Evolutionary conservation across 2,888 invertebrate species (phyloP).

Genomic region (Seira ritae): DNA sequence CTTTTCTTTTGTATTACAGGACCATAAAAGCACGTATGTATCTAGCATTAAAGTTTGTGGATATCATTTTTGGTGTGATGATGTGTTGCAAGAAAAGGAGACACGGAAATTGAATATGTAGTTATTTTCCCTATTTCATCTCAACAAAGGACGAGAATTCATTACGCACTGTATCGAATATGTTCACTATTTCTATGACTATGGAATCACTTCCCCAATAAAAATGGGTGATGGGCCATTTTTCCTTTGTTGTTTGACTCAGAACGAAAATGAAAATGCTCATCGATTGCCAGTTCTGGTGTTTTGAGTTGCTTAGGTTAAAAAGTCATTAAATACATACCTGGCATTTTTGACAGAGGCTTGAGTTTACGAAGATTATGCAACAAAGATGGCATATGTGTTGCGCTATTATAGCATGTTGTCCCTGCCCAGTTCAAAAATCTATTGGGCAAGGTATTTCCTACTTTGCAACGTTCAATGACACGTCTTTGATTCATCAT

Average conservation of each 20-base stretch:
- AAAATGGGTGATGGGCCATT: slow-evolving; percentile 46
- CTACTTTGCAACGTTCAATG: slow-evolving; percentile 42
- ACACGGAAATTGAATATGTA: slow-evolving; percentile 49
- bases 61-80: background rate
- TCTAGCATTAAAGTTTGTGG: background rate
- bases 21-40: no score
- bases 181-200: background rate
- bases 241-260: slow-evolving; percentile 22
- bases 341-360: background rate
- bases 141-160: background rate
- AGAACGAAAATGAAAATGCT: slow-evolving; percentile 34
- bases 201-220: slow-evolving; percentile 27
- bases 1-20: background rate
- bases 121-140: background rate
- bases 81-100: background rate
- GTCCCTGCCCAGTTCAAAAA: background rate
- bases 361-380: background rate
- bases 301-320: background rate
- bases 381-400: background rate
- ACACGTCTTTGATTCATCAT: slow-evolving; percentile 27
- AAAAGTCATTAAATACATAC: background rate
- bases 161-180: no score
- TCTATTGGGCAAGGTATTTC: slow-evolving; percentile 12
- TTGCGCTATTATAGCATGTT: background rate
- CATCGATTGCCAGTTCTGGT: background rate